These are phyloP conservation scores for Steinernema scapterisci DNA, from an alignment of 2,888 invertebrate species.

Conservation along the genomic window DNA sequence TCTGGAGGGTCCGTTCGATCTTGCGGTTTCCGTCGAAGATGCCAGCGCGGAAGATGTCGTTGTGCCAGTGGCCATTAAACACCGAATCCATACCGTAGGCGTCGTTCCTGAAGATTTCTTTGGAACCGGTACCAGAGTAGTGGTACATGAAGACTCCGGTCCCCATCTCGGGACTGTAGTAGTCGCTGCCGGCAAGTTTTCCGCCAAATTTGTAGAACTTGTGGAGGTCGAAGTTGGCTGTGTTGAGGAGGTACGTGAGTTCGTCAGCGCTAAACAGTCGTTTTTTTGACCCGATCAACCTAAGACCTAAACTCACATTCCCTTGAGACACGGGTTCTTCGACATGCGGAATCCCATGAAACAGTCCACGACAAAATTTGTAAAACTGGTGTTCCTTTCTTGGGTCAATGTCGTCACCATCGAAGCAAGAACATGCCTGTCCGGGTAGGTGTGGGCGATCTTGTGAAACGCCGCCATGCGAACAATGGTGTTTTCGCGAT, in stretches of 20 bases:
- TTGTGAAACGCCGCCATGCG: slow-evolving; percentile 35
- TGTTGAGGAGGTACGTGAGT: background rate
- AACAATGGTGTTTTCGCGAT: slow-evolving; percentile 21
- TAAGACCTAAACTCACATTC: background rate
- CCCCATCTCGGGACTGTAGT: background rate
- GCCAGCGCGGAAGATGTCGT: slow-evolving; percentile 41
- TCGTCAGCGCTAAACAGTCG: background rate
- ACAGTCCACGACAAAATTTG: background rate
- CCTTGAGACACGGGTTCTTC: background rate
- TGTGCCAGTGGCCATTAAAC: slow-evolving; percentile 51
- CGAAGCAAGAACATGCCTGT: background rate
- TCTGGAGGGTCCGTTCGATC: background rate
- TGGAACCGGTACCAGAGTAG: background rate
- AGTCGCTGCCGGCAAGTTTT: background rate
- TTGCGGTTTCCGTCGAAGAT: slow-evolving; percentile 4
- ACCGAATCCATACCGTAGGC: slow-evolving; percentile 44
- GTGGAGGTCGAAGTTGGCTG: background rate
- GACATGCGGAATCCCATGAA: background rate
- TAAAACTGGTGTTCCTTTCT: background rate
- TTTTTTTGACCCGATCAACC: background rate
- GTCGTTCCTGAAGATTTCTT: slow-evolving; percentile 44
- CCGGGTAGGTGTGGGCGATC: slow-evolving; percentile 37
- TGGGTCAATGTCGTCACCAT: background rate
- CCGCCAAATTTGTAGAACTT: background rate
- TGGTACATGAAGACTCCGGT: slow-evolving; percentile 5